These are phyloP conservation scores for Alexandromys fortis DNA, from an alignment of 2,113 vertebrate genomes.

Conservation along the genomic window DNA sequence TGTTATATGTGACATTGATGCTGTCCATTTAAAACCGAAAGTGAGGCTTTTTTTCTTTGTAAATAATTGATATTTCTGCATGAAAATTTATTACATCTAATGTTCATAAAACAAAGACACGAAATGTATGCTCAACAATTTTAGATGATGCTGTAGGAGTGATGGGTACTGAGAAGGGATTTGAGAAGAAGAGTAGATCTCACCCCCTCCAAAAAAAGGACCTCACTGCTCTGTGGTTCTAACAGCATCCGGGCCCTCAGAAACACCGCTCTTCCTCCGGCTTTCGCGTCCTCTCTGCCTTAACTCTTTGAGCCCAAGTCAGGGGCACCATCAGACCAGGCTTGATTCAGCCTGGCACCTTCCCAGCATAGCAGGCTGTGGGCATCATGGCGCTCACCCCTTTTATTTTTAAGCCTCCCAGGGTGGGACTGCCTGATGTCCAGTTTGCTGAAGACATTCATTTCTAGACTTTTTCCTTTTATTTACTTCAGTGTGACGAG, in stretches of 20 bases:
- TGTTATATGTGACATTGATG: background rate
- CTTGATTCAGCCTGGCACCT: too few relatives aligned
- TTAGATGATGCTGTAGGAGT: background rate
- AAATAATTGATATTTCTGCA: background rate
- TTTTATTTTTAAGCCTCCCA: background rate
- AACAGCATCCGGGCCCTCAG: background rate
- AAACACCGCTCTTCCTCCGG: background rate
- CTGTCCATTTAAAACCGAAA: background rate
- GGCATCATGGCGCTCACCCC: too few relatives aligned
- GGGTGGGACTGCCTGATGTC: fast-evolving
- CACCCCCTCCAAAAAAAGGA: too few relatives aligned
- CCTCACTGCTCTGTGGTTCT: background rate
- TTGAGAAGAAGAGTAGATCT: background rate
- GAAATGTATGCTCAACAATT: background rate
- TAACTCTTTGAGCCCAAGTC: background rate
- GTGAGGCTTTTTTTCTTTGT: background rate
- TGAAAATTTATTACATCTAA: background rate
- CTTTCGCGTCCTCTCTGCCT: background rate
- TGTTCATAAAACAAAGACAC: background rate
- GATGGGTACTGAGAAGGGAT: background rate
- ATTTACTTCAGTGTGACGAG: background rate
- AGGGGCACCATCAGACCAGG: too few relatives aligned
- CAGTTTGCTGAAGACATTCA: background rate
- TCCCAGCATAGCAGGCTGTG: too few relatives aligned
- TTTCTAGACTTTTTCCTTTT: background rate